Percentiles rank a stretch among this genome's conserved stretches.
These are phyloP conservation scores for Noctua comes DNA, from an alignment of 2,888 invertebrate genomes.

Conservation along the genomic window DNA sequence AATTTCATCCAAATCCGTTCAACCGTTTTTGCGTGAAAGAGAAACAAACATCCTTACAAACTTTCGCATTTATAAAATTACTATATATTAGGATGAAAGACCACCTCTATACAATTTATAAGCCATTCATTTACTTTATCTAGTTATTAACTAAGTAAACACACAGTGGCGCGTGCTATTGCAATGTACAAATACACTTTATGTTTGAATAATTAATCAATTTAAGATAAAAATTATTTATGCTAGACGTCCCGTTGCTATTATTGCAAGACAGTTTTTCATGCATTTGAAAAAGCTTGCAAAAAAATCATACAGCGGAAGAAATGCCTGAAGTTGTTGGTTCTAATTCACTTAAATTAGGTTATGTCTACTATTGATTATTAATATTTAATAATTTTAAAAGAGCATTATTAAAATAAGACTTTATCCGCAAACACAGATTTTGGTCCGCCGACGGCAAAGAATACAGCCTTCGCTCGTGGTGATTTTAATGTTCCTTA, in stretches of 20 bases:
- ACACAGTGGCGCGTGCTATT: slow-evolving; percentile 83
- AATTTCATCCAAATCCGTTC: too few species aligned
- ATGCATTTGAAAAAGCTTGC: neutral
- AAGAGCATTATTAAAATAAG: neutral
- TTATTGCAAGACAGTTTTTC: neutral
- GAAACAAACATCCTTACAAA: too few species aligned
- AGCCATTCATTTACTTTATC: slow-evolving; percentile 60
- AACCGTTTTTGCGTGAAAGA: too few species aligned
- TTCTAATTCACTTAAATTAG: neutral
- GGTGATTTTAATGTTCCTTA: neutral
- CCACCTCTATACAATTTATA: slow-evolving; percentile 58
- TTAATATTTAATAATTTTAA: neutral
- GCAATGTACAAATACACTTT: slow-evolving; percentile 80
- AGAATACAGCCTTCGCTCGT: neutral
- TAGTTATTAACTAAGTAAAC: slow-evolving; percentile 66
- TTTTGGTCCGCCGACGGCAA: neutral
- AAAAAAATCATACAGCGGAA: neutral
- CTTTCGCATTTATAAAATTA: too few species aligned
- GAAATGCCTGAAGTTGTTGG: neutral
- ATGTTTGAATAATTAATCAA: slow-evolving; percentile 67
- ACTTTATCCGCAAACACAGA: neutral
- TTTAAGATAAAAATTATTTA: slow-evolving; percentile 58
- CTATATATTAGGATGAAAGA: neutral
- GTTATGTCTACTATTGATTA: neutral
- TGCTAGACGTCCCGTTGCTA: neutral